Conservation (phyloP, 1,140 invertebrate genomes). For the Dendroctonus ponderosae region DNA sequence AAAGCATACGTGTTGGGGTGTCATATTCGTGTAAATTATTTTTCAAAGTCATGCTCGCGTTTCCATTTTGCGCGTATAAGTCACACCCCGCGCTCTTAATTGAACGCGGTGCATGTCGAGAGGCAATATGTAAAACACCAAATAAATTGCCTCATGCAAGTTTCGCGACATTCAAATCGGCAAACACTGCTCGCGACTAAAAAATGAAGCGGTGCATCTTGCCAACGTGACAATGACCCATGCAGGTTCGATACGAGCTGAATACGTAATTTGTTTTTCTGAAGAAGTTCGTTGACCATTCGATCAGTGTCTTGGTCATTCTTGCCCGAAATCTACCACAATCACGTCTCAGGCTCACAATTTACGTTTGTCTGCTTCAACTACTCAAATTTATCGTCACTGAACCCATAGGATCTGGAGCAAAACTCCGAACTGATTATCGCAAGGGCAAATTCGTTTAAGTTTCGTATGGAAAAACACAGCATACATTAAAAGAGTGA, state of each 20-base stretch:
- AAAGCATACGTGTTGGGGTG: slow-evolving; percentile 17
- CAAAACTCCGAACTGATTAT: no score
- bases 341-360: no score
- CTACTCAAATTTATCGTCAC: no score
- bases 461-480: no score
- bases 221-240: slow-evolving; percentile 34
- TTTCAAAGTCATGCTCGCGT: slow-evolving; percentile 30
- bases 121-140: slow-evolving; percentile 39
- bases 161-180: slow-evolving; percentile 39
- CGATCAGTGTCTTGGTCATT: no score
- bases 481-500: no score
- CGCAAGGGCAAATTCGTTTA: no score
- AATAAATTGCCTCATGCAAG: slow-evolving; percentile 38
- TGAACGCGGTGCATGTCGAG: slow-evolving; percentile 36
- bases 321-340: no score
- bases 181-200: slow-evolving; percentile 29
- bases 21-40: slow-evolving; percentile 31
- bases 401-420: no score
- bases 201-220: slow-evolving; percentile 33
- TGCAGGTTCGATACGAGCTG: slow-evolving; percentile 4
- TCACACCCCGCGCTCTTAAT: slow-evolving; percentile 30
- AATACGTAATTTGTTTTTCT: slow-evolving; percentile 11
- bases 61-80: slow-evolving; percentile 33
- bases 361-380: no score
- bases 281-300: slow-evolving; percentile 12